Base-by-base conservation (phyloP, 1,140 invertebrate species). In the Thaumatotibia leucotreta region DNA sequence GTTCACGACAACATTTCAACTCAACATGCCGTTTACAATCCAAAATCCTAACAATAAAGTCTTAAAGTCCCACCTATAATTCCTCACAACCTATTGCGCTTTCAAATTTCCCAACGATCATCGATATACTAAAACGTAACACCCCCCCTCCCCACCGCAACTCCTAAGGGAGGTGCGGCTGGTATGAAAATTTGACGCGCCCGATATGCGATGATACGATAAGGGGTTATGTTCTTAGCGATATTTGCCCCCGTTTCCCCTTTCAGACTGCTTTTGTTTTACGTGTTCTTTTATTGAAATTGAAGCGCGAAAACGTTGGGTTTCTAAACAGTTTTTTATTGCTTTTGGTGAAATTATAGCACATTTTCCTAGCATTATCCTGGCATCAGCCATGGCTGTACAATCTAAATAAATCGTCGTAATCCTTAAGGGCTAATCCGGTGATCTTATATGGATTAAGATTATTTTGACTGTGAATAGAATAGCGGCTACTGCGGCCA, bases 161-260 rank as follows among this genome's bases (percentile, higher is more conserved):
- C 77, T 85, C 81, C 83, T 81, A 31, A 45, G 80, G 75, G 79
- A 63, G 61, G 69, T 31, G 24, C 64, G 14, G 35, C 49, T 3
- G 76, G 78, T 83, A 84, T 86, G 77, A 86, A 84, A 84, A 82
- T 86, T 80, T 86, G 82, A 84, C 79, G 72, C 65, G 33, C 61
- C 74, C 74, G 72, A 79, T 81, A 80, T 76, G 79, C 74, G 80
- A 80, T 83, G 80, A 83, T 80, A 83, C 50, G 72, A 64, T 67
- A 69, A 45, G 24, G 73, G 70, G 72, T 73, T 73, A 68, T 62
- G 27, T 29, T 31, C 27, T 50, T 61, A 71, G 61, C 66, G 70
- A 71, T 72, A 68, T 68, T 67, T 68, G 35, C 49, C 31, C 52
- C 61, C 54, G 27, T 49, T 22, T 23, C 50, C 50, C 50, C 50